Evolutionary conservation across 2,113 vertebrate species (phyloP).

Genomic region (Cheilinus undulatus): DNA sequence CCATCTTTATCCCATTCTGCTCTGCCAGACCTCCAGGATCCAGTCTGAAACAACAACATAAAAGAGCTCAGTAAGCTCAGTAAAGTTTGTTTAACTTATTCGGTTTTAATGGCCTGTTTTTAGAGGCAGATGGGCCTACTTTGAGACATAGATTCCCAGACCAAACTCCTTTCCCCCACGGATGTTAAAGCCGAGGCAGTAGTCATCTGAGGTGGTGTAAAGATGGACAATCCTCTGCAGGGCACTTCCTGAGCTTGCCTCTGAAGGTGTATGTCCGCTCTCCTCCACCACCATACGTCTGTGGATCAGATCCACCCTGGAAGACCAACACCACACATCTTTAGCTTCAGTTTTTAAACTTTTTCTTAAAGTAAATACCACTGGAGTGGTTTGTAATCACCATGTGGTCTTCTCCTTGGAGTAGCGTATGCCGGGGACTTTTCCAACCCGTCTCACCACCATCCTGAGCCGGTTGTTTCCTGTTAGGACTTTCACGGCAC

Average conservation of each 20-base stretch:
- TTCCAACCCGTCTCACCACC: slow-evolving; percentile 93
- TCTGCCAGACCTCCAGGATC: slow-evolving; percentile 92
- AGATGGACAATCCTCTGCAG: slow-evolving; percentile 90
- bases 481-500: slow-evolving; percentile 91
- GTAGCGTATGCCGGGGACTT: slow-evolving; percentile 95
- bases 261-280: slow-evolving; percentile 82
- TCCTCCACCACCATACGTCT: slow-evolving; percentile 91
- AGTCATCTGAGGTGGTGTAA: slow-evolving; percentile 94
- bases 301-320: slow-evolving; percentile 93
- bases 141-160: slow-evolving; percentile 96
- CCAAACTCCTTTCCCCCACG: slow-evolving; percentile 94
- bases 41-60: slow-evolving; percentile 80
- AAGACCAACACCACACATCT: neutral
- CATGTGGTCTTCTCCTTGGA: slow-evolving; percentile 96
- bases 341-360: neutral
- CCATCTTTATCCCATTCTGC: slow-evolving; percentile 94
- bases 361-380: too few species aligned
- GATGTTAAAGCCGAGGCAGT: slow-evolving; percentile 96
- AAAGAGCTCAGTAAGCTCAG: neutral
- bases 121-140: slow-evolving; percentile 76
- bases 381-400: slow-evolving; percentile 71
- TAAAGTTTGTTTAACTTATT: neutral
- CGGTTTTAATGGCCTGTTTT: neutral
- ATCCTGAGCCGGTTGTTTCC: slow-evolving; percentile 93
- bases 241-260: slow-evolving; percentile 84